Base-by-base conservation (phyloP, 1,140 invertebrate genomes). In the Pogonomyrmex barbatus region DNA sequence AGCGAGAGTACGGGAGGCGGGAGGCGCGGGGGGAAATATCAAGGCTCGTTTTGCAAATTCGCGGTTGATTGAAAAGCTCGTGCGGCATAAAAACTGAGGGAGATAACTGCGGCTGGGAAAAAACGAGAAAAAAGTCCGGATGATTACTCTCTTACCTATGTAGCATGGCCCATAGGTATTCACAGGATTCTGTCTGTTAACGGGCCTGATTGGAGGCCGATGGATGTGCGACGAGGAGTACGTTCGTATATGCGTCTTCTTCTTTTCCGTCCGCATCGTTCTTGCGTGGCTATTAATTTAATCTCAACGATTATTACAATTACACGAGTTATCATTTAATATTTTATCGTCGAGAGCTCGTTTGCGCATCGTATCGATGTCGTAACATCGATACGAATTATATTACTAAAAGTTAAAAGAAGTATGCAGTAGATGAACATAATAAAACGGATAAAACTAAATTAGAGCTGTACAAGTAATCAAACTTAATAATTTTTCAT, bases 21-120 rank as follows among this genome's bases (percentile, higher is more conserved):
- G 67, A 47, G 50, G 36, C 4, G 36, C n/a, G 42, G 24, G 54
- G 63, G 12, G 58, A 10, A 33, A 63, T 39, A 52, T 50, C 85
- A 24, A 81, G 90, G 90, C 89, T 93, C 87, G 90, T 94, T 92
- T 93, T 87, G 91, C 87, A 94, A 93, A 93, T 93, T 93, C 83
- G 88, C 88, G 86, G 90, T 84, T 93, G 90, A 93, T 93, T 93
- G 92, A 93, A 93, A 94, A 92, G 88, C 87, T 89, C 85, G 85
- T 71, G 67, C 39, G 52, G 62, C 24, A 81, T 68, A 71, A 63
- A 89, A 70, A 84, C 50, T 52, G 54, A 4, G 56, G 17, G 33
- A 50, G 56, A 54, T 36, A 82, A 81, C 36, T 45, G 45, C 68
- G 2, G 45, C 52, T 10, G 24, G 60, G 14, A 67, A 82, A 39